Percentiles rank a stretch among this genome's conserved stretches.
Conservation (phyloP, 2,113 vertebrate genomes). For the Ornithorhynchus anatinus region DNA sequence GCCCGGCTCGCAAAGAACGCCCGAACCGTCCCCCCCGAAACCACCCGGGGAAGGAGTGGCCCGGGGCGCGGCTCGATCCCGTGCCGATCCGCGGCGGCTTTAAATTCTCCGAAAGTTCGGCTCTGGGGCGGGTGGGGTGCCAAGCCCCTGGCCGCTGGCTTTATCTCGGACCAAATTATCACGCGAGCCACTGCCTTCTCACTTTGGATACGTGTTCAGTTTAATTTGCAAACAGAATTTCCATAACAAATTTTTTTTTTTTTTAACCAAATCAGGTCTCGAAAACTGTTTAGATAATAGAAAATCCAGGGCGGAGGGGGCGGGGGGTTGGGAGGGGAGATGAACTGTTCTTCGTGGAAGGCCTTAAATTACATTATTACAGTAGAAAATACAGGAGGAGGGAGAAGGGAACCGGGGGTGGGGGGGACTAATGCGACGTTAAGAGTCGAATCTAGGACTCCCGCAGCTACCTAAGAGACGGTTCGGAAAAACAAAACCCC, state of each 20-base stretch:
- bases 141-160: neutral
- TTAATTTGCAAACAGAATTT: constrained; percentile 75
- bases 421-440: constrained; percentile 77
- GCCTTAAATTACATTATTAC: constrained; percentile 85
- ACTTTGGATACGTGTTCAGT: constrained; percentile 55
- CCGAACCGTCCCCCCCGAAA: too few relatives aligned
- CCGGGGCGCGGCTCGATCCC: too few relatives aligned
- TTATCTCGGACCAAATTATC: constrained; percentile 35
- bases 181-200: constrained; percentile 41
- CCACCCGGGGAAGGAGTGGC: too few relatives aligned
- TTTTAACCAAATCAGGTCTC: constrained; percentile 65
- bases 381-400: constrained; percentile 89
- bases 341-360: constrained; percentile 76
- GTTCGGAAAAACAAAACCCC: constrained; percentile 75
- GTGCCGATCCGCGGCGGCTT: too few relatives aligned
- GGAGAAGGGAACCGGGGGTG: constrained; percentile 82
- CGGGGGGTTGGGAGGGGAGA: too few relatives aligned
- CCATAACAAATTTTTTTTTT: constrained; percentile 63
- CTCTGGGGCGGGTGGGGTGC: too few relatives aligned
- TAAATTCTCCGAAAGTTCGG: too few relatives aligned
- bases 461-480: constrained; percentile 75
- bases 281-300: constrained; percentile 72
- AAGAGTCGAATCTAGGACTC: constrained; percentile 78
- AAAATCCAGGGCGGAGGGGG: constrained; percentile 82
- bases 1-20: too few relatives aligned